These are phyloP conservation scores for Zoanthus sociatus DNA, from an alignment of 92 coral and sea anemone genomes.

Conservation along the genomic window DNA sequence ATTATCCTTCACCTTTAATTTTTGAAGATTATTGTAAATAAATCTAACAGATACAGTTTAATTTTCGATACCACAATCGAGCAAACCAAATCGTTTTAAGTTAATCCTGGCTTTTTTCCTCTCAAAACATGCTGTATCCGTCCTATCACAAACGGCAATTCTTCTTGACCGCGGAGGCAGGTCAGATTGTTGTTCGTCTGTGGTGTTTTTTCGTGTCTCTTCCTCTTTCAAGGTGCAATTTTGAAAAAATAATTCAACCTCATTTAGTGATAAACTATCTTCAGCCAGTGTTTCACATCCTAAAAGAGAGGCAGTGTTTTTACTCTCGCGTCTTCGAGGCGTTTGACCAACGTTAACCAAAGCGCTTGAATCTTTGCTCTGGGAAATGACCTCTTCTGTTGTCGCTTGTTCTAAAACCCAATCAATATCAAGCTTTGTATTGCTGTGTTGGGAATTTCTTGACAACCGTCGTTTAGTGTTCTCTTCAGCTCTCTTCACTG, in stretches of 20 bases:
- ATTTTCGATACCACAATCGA: neutral
- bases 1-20: too few relatives aligned
- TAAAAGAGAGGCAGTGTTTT: neutral
- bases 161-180: neutral
- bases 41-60: too few relatives aligned
- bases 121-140: neutral
- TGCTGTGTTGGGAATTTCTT: neutral
- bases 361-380: neutral
- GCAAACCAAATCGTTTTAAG: neutral
- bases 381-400: neutral
- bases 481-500: neutral
- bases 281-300: neutral
- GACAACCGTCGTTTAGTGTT: neutral
- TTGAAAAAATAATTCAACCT: neutral
- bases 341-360: neutral
- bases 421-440: neutral
- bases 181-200: too few relatives aligned
- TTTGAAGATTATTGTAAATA: too few relatives aligned
- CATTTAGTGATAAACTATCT: neutral
- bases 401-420: neutral
- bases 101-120: neutral
- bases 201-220: neutral
- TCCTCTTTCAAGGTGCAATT: neutral
- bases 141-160: neutral
- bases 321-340: neutral